phyloP scores from a whole-genome alignment of 2,113 vertebrate genomes.

The Thunnus maccoyii region DNA sequence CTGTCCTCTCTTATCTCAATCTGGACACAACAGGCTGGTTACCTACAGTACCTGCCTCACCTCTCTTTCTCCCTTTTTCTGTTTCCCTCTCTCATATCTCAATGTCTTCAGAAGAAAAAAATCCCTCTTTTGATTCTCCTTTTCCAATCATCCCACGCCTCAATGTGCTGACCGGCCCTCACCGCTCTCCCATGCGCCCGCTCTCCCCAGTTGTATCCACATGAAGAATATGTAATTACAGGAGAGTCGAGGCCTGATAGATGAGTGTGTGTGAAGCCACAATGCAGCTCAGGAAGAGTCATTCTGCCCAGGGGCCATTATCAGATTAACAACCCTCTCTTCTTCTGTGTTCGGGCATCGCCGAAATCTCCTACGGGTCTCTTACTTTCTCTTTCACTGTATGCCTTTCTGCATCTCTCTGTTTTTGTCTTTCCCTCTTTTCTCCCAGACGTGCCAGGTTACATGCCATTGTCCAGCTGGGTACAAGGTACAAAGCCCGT shows the following conservation, averaged over 20 bases:
- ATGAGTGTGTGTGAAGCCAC: slow-evolving; percentile 66
- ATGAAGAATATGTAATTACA: slow-evolving; percentile 78
- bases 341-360: slow-evolving; percentile 42
- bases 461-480: slow-evolving; percentile 48
- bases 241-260: slow-evolving; percentile 63
- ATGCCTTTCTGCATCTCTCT: neutral
- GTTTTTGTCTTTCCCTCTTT: slow-evolving; percentile 15
- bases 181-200: neutral
- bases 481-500: slow-evolving; percentile 13
- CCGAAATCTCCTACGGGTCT: slow-evolving; percentile 22
- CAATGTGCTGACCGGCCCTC: slow-evolving; percentile 60
- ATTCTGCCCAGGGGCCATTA: slow-evolving; percentile 65
- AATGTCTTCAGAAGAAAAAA: slow-evolving; percentile 31
- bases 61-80: neutral
- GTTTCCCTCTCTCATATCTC: slow-evolving; percentile 40
- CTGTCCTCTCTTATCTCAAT: slow-evolving; percentile 33
- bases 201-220: slow-evolving; percentile 47
- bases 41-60: slow-evolving; percentile 13
- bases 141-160: slow-evolving; percentile 59
- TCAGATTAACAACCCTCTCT: slow-evolving; percentile 65
- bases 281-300: slow-evolving; percentile 62
- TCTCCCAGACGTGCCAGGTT: slow-evolving; percentile 66
- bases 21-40: slow-evolving; percentile 20
- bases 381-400: slow-evolving; percentile 23
- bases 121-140: slow-evolving; percentile 60